Conservation (phyloP, 2,113 vertebrate genomes). For the Crypturellus undulatus region DNA sequence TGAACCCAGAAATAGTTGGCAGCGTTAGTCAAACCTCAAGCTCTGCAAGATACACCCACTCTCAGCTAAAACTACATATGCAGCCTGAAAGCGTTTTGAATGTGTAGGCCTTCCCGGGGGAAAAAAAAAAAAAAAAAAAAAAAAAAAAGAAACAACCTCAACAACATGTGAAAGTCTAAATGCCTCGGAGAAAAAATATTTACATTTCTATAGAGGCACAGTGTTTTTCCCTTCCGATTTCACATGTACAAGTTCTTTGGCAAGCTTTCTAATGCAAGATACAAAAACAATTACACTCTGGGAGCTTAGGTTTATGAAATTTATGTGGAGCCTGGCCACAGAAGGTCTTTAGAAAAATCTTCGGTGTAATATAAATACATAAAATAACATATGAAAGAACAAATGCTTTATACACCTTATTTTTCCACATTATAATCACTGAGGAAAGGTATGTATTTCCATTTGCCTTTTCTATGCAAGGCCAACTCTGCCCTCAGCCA, state of each 20-base stretch:
- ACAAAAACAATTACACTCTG: not conserved
- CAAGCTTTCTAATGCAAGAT: not conserved
- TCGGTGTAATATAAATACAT: not conserved
- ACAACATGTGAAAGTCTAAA: conserved; percentile 1
- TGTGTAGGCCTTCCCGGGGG: not conserved
- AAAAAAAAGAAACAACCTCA: not conserved
- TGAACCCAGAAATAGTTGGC: conserved; percentile 58
- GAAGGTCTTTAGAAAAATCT: not conserved
- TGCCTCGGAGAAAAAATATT: conserved; percentile 33
- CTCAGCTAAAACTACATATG: conserved; percentile 7
- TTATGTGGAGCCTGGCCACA: not conserved
- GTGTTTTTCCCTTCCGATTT: not conserved
- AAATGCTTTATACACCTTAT: not conserved
- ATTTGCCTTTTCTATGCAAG: not conserved
- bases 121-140: not conserved
- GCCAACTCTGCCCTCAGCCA: not conserved
- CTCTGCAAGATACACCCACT: conserved; percentile 14
- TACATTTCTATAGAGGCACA: conserved; percentile 1
- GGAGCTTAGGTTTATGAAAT: not conserved
- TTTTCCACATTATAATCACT: not conserved
- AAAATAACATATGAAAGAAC: not conserved
- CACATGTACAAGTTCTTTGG: not conserved
- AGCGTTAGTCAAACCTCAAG: conserved; percentile 33
- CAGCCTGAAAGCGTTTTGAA: conserved; percentile 26
- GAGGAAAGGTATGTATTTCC: not conserved